Conservation (phyloP, 2,113 vertebrate species). For the Sinocyclocheilus grahami region DNA sequence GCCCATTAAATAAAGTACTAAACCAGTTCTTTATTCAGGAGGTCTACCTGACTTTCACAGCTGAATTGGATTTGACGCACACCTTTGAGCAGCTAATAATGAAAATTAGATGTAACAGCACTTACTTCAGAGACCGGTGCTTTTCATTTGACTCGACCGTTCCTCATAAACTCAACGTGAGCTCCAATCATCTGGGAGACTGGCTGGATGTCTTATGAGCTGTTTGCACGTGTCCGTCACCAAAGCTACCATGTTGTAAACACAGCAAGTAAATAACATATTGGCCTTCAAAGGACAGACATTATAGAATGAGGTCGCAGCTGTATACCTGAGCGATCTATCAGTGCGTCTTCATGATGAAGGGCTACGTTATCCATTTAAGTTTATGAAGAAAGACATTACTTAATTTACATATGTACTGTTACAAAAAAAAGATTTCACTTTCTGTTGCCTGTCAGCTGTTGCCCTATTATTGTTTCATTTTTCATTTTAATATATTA, state of each 20-base stretch:
- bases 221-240: slow-evolving; percentile 67
- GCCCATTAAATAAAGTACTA: background rate
- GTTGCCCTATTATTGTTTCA: background rate
- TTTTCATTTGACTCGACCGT: slow-evolving; percentile 74
- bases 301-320: slow-evolving; percentile 62
- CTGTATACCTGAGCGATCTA: slow-evolving; percentile 66
- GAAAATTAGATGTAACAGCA: slow-evolving; percentile 68
- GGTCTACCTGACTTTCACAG: background rate
- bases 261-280: slow-evolving; percentile 67
- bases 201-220: slow-evolving; percentile 70
- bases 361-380: slow-evolving; percentile 55
- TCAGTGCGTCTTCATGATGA: slow-evolving; percentile 60
- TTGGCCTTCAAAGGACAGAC: slow-evolving; percentile 69
- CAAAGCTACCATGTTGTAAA: slow-evolving; percentile 68
- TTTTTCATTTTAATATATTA: background rate
- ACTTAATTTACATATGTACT: slow-evolving; percentile 58
- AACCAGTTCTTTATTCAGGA: slow-evolving; percentile 31
- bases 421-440: background rate
- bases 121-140: slow-evolving; percentile 75
- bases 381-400: slow-evolving; percentile 70
- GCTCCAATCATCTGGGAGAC: slow-evolving; percentile 63
- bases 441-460: background rate
- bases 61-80: slow-evolving; percentile 54
- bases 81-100: slow-evolving; percentile 62
- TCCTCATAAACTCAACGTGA: slow-evolving; percentile 72